Percentiles rank a stretch among this genome's conserved stretches.
Evolutionary conservation across 1,140 invertebrate genomes (phyloP).

Genomic region (Drosophila kanapiae): DNA sequence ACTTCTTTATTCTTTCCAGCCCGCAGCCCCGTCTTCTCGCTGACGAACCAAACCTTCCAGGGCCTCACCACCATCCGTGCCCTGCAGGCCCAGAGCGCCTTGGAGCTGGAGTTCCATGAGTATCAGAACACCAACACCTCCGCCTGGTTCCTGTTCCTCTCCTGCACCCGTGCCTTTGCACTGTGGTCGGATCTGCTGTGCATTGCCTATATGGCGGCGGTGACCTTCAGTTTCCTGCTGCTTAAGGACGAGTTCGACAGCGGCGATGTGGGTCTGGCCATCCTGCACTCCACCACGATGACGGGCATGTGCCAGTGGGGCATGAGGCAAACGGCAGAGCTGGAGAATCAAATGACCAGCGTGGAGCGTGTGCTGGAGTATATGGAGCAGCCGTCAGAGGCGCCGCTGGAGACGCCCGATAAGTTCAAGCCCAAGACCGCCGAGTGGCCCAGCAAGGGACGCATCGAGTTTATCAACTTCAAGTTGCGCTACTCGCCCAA

Average conservation of each 20-base stretch:
- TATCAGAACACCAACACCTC: constrained; percentile 91
- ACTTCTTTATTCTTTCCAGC: constrained; percentile 71
- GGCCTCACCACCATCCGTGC: constrained; percentile 94
- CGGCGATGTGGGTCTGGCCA: constrained; percentile 92
- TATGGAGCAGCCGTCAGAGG: constrained; percentile 87
- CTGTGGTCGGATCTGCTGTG: constrained; percentile 89
- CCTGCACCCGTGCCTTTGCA: constrained; percentile 88
- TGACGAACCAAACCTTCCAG: constrained; percentile 91
- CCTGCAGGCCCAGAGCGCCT: constrained; percentile 87
- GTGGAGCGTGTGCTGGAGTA: constrained; percentile 92
- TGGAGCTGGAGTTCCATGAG: constrained; percentile 88
- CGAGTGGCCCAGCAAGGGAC: constrained; percentile 91
- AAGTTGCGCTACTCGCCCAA: constrained; percentile 85
- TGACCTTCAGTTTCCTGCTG: constrained; percentile 87
- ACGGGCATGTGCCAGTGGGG: constrained; percentile 94
- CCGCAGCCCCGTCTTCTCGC: constrained; percentile 89
- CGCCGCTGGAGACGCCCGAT: constrained; percentile 85
- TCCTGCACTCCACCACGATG: constrained; percentile 92
- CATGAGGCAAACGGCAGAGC: constrained; percentile 93
- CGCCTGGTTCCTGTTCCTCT: constrained; percentile 90
- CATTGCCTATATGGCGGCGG: constrained; percentile 87
- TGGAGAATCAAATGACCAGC: constrained; percentile 95
- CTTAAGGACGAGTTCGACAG: constrained; percentile 86
- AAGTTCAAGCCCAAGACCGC: constrained; percentile 86
- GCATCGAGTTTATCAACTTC: constrained; percentile 89